Percentiles rank a stretch among this genome's conserved stretches.
Conservation (phyloP, 2,797 vertebrate genomes). For the Pangasius macronema region DNA sequence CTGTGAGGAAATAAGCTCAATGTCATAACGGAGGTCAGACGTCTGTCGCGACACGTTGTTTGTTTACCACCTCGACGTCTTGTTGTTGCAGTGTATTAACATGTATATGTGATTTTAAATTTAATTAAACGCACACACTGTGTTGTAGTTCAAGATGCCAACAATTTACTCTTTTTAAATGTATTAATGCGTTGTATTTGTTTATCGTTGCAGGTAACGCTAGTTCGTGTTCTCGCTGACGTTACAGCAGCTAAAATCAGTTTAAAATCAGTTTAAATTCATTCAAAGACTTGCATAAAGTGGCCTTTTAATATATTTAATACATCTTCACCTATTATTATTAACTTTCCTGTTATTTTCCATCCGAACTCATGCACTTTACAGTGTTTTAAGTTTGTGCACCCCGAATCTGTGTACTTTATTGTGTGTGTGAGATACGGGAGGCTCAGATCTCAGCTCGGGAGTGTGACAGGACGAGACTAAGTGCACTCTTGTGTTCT, state of each 20-base stretch:
- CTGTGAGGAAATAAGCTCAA: neutral
- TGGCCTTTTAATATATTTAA: neutral
- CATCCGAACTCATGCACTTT: neutral
- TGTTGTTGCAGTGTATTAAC: too few relatives aligned
- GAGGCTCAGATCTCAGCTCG: neutral
- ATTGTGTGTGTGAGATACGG: neutral
- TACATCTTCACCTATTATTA: neutral
- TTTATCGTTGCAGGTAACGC: too few relatives aligned
- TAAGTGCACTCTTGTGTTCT: neutral
- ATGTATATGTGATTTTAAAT: too few relatives aligned
- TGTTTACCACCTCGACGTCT: neutral
- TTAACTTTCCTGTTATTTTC: neutral
- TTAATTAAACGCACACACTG: too few relatives aligned
- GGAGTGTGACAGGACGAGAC: neutral
- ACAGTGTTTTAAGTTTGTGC: neutral
- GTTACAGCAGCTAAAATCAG: neutral
- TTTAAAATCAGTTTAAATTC: neutral
- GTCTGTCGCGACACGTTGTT: too few relatives aligned
- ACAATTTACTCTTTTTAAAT: too few relatives aligned
- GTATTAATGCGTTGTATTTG: too few relatives aligned
- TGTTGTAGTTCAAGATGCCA: too few relatives aligned
- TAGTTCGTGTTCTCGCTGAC: neutral
- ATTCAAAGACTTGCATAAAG: neutral
- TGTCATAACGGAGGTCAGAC: neutral
- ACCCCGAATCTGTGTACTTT: neutral